A percentile compares a stretch with the other conserved stretches of the same genome.
Evolutionary conservation across 2,888 invertebrate species (phyloP).

Genomic region (Onthophagus sagittarius): DNA sequence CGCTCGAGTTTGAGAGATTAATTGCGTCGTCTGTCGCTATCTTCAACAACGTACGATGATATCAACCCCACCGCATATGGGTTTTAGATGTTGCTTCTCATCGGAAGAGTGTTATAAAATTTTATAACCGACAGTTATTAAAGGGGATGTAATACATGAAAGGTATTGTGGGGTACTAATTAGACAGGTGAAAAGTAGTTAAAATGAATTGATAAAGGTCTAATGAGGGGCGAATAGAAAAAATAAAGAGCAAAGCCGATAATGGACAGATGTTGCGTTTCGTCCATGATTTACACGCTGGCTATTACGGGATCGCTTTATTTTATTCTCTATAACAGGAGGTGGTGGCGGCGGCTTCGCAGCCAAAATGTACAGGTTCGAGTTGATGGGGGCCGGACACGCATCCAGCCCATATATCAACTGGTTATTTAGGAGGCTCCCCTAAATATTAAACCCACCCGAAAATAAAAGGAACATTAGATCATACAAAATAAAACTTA

Average conservation of each 20-base stretch:
- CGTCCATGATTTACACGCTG: constrained; percentile 1
- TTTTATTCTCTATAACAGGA: background rate
- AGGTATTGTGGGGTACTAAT: too few species aligned
- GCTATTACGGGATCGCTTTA: constrained; percentile 12
- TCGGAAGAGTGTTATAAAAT: background rate
- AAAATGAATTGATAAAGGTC: too few species aligned
- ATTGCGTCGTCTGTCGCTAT: background rate
- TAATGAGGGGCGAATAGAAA: too few species aligned
- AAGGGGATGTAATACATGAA: too few species aligned
- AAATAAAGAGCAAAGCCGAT: too few species aligned
- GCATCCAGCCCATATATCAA: constrained; percentile 10
- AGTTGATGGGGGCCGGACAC: constrained; percentile 3
- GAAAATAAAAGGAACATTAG: background rate
- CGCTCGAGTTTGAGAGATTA: background rate
- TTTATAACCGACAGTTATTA: background rate
- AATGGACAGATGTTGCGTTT: constrained; percentile 6
- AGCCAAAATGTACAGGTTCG: background rate
- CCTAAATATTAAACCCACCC: background rate
- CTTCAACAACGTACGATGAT: background rate
- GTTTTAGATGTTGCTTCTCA: background rate
- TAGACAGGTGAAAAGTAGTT: too few species aligned
- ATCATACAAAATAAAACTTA: background rate
- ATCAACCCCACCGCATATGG: background rate
- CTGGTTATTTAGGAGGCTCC: background rate
- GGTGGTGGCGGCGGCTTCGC: constrained; percentile 1